These are phyloP conservation scores for Ophion ventricosus DNA, from an alignment of 2,888 invertebrate species.

Conservation along the genomic window DNA sequence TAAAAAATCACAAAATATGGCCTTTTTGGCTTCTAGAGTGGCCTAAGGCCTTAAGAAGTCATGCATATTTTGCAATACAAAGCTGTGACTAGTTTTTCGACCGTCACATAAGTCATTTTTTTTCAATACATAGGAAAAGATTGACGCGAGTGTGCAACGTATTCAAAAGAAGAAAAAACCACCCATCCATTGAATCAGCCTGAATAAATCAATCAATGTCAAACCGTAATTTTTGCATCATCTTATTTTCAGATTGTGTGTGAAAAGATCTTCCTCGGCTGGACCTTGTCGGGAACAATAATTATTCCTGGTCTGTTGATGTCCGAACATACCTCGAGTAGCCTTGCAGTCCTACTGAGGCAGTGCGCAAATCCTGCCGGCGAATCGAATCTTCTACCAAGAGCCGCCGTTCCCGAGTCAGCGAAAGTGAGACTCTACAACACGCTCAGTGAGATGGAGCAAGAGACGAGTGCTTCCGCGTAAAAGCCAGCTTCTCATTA, in stretches of 20 bases:
- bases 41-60: no score
- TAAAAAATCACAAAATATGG: no score
- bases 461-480: constrained; percentile 74
- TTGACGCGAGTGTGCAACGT: no score
- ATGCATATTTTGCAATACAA: no score
- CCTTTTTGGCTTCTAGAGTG: no score
- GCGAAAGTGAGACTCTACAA: constrained; percentile 84
- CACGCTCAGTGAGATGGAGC: constrained; percentile 84
- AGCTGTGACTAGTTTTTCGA: no score
- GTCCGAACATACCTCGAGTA: constrained; percentile 86
- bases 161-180: no score
- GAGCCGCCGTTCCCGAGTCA: constrained; percentile 84
- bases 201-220: background rate
- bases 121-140: no score
- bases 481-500: constrained; percentile 27
- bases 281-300: constrained; percentile 86
- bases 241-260: constrained; percentile 85
- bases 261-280: constrained; percentile 87
- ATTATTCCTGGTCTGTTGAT: constrained; percentile 87
- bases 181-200: background rate
- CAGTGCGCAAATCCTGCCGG: constrained; percentile 86
- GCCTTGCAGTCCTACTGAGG: constrained; percentile 85
- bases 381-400: constrained; percentile 82
- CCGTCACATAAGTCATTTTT: no score
- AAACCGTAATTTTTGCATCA: background rate